Evolutionary conservation across 2,113 vertebrate species (phyloP).

Genomic region (Atrichornis clamosus): DNA sequence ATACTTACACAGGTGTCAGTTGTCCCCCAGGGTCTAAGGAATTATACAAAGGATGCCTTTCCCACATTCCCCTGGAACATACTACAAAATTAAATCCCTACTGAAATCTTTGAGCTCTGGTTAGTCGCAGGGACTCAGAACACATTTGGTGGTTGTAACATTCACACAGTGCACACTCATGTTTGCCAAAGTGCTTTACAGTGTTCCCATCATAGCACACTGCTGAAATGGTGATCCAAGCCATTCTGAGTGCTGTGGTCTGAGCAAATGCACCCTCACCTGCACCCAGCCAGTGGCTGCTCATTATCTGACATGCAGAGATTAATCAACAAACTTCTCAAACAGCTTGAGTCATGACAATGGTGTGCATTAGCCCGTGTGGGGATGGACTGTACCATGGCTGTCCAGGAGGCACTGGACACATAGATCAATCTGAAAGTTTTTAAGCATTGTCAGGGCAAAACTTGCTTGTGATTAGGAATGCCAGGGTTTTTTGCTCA

Average conservation of each 20-base stretch:
- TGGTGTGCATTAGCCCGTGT: not conserved
- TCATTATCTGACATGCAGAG: not conserved
- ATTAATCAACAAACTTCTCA: not conserved
- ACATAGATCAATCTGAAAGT: not conserved
- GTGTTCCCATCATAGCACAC: not conserved
- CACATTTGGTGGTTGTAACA: not conserved
- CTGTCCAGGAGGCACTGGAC: not conserved
- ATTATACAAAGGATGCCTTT: not conserved
- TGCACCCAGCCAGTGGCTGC: not conserved
- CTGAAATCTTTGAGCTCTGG: not conserved
- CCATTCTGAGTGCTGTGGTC: not conserved
- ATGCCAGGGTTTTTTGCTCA: not conserved
- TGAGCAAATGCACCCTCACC: not conserved
- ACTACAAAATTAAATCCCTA: not conserved
- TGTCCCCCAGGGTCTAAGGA: not conserved
- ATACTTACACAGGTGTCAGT: not conserved
- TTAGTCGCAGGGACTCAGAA: not conserved
- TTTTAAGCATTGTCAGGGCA: not conserved
- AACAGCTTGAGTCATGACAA: not conserved
- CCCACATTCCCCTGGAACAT: not conserved
- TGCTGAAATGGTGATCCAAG: not conserved
- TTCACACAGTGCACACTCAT: not conserved
- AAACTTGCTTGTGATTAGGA: not conserved
- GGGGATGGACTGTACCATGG: fast-evolving
- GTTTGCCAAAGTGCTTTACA: not conserved